Percentiles rank a stretch among this genome's conserved stretches.
Evolutionary conservation across 1,140 invertebrate genomes (phyloP).

Genomic region (Drosophila ficusphila): DNA sequence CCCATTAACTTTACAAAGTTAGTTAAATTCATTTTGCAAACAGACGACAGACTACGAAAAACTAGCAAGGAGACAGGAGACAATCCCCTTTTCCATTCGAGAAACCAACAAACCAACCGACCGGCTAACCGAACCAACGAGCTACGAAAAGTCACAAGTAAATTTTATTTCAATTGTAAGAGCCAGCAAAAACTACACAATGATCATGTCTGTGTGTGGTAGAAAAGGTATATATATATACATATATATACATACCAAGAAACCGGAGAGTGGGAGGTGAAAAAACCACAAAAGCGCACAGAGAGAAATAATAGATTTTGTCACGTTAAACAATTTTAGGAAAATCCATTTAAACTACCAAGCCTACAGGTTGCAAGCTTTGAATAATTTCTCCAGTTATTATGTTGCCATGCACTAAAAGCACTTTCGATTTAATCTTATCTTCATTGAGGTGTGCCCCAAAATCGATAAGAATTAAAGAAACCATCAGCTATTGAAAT

Average conservation of each 20-base stretch:
- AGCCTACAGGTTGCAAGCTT: too few species aligned
- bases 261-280: not conserved
- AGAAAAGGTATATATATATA: slow-evolving; percentile 48
- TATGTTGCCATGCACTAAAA: too few species aligned
- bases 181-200: slow-evolving; percentile 70
- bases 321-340: too few species aligned
- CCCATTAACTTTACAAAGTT: slow-evolving; percentile 83
- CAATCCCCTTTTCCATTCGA: slow-evolving; percentile 5
- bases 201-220: slow-evolving; percentile 33
- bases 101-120: slow-evolving; percentile 26
- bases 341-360: not conserved
- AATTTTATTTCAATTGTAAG: slow-evolving; percentile 83
- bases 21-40: slow-evolving; percentile 83
- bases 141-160: slow-evolving; percentile 80
- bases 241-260: slow-evolving; percentile 11
- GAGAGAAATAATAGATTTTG: slow-evolving; percentile 1
- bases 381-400: too few species aligned
- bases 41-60: slow-evolving; percentile 64
- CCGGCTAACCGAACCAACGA: slow-evolving; percentile 61
- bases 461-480: too few species aligned
- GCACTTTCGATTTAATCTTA: too few species aligned
- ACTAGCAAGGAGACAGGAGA: slow-evolving; percentile 44
- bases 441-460: too few species aligned
- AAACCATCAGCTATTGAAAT: too few species aligned
- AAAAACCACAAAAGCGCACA: slow-evolving; percentile 26